Evolutionary conservation across 1,140 invertebrate genomes (phyloP), one percentile per base, ranked within the genome.

Genomic region (Brachionus asplanchnoidis): DNA sequence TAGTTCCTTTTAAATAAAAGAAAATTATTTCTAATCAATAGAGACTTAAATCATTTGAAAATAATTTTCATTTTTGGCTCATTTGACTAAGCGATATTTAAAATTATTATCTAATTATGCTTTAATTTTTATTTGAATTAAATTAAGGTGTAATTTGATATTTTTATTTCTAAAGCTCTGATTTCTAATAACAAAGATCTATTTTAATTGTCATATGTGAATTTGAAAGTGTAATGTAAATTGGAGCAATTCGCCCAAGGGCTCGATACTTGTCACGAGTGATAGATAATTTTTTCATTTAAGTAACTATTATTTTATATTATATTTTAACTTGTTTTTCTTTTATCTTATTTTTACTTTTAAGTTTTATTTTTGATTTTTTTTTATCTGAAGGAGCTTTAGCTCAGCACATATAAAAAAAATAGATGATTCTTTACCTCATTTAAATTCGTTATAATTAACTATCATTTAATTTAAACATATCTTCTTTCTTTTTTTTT

Each of bases 21-120:
- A 28, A 53, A 60, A 60, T 60, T 20, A 60, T 20, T 60, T 60
- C 53, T 8, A 60, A 60, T 60, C 53, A 60, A 60, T 60, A 26
- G 20, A 17, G 14, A 53, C 46, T 53, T 53, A 53, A 53, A 53
- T 53, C 46, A 17, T n/a, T n/a, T 17, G 46, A 53, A 53, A 53
- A 53, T 53, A 53, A 53, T 53, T 53, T 53, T 6, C 17, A n/a
- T 53, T 53, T 1, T 17, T 53, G 46, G 46, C 46, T 53, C 46
- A 53, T 53, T 53, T n/a, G 46, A 53, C 46, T 53, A 53, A 53
- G n/a, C 46, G 46, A 53, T 53, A n/a, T 53, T 53, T 53, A 20
- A 60, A 60, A 60, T 60, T 60, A 60, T 60, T 60, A 60, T 60
- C 53, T 60, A 60, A 60, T 60, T 60, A 60, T 60, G 53, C 20